These are phyloP conservation scores for Lasioglossum morio DNA, from an alignment of 2,888 invertebrate species.

Conservation along the genomic window DNA sequence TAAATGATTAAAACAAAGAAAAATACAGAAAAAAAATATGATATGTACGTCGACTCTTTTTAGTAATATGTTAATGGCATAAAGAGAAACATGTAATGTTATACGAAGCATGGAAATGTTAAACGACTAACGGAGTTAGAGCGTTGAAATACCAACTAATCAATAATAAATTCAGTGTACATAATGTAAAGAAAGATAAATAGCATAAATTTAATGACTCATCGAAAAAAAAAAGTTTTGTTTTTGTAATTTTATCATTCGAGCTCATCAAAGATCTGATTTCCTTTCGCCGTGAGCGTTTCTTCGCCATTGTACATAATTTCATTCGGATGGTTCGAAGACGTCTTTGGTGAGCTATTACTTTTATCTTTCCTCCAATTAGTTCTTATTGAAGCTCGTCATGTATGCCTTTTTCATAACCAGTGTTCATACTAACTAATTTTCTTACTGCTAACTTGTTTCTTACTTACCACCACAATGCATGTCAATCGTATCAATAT, in stretches of 20 bases:
- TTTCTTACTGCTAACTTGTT: constrained; percentile 52
- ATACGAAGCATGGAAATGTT: constrained; percentile 66
- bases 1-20: constrained; percentile 40
- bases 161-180: constrained; percentile 79
- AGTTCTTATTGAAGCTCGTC: constrained; percentile 59
- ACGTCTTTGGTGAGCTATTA: constrained; percentile 76
- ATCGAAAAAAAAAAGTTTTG: constrained; percentile 75
- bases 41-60: constrained; percentile 60
- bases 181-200: constrained; percentile 82
- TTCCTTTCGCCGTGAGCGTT: constrained; percentile 14
- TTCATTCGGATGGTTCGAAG: constrained; percentile 22
- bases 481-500: constrained; percentile 67
- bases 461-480: constrained; percentile 55
- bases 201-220: constrained; percentile 82
- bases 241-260: constrained; percentile 78
- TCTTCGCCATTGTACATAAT: constrained; percentile 19
- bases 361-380: constrained; percentile 71
- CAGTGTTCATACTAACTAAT: constrained; percentile 43
- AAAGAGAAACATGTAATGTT: constrained; percentile 63
- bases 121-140: constrained; percentile 68
- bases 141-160: constrained; percentile 69
- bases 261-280: constrained; percentile 72
- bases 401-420: constrained; percentile 61
- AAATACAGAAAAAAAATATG: constrained; percentile 15
- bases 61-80: constrained; percentile 71